Base-by-base conservation (phyloP, 1,140 invertebrate genomes). In the Arctopsyche grandis region DNA sequence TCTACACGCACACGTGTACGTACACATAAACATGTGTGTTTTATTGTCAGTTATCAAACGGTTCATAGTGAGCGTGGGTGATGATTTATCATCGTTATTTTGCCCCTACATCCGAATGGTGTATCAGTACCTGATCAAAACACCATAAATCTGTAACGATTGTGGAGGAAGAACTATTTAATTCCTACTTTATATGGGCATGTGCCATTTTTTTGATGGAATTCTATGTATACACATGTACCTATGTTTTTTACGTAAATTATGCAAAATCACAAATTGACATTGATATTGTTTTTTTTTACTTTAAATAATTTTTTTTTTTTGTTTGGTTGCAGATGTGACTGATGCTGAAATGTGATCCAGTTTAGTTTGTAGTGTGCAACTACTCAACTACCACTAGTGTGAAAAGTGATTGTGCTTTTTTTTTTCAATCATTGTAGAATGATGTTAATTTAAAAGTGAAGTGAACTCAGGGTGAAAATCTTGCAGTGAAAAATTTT, bases 51-150 rank as follows among this genome's bases (percentile, higher is more conserved):
- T 66, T 66, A 66, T 66, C 63, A 26, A 66, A 66, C 63, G 63
- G 19, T 66, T 66, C 19, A 9, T n/a, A 26, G 10, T 22, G 56
- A 5, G 74, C 56, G 74, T 76, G 56, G 74, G 74, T 29, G 52
- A 76, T 63, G 74, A 60, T 76, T 76, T 76, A 76, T 76, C 74
- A 58, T 58, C 21, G 69, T 26, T 66, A 24, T 71, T 71, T 71
- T 71, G 38, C 69, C 38, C 21, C 43, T 71, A 71, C 69, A 71
- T 71, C n/a, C 21, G 63, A 21, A 46, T 46, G 29, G 69, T 52
- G 69, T 71, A 46, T 46, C 66, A n/a, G 38, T 69, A 69, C 66
- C 38, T 69, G 66, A 69, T 69, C 69, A 46, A 71, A 71, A 71
- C 29, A 24, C 43, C 46, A 71, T 71, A 71, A 71, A 71, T 71